Conservation (phyloP, 2,888 invertebrate species). For the Troilus luridus region DNA sequence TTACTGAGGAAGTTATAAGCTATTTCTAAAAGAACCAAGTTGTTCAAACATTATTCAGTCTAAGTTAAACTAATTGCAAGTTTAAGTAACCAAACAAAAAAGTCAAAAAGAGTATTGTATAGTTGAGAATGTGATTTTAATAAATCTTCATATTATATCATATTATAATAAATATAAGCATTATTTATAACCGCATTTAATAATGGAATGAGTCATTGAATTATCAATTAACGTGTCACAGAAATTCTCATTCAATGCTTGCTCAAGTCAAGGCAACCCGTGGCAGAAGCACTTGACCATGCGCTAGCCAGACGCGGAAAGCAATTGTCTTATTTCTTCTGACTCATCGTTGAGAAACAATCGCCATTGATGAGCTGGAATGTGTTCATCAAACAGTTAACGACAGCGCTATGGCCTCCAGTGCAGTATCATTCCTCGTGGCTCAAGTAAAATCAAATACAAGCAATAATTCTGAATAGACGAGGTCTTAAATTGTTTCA, state of each 20-base stretch:
- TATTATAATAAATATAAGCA: neutral
- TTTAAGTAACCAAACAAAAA: neutral
- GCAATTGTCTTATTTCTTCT: constrained; percentile 33
- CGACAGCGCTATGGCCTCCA: neutral
- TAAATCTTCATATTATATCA: too few species aligned
- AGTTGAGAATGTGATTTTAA: too few species aligned
- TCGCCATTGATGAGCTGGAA: constrained; percentile 35
- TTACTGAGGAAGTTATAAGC: too few species aligned
- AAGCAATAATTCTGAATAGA: too few species aligned
- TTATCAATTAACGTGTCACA: neutral
- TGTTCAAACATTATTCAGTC: neutral
- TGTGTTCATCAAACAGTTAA: constrained; percentile 29
- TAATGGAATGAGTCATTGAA: neutral
- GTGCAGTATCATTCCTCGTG: too few species aligned
- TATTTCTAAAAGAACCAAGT: neutral
- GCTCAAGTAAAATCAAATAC: too few species aligned
- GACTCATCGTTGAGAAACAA: constrained; percentile 38
- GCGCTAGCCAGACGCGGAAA: neutral
- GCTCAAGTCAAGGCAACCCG: neutral
- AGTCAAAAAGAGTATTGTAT: too few species aligned
- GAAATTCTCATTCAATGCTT: neutral
- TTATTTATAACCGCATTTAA: neutral
- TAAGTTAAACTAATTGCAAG: neutral
- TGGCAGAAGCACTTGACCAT: neutral
- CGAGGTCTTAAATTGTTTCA: too few species aligned